Evolutionary conservation across 2,888 invertebrate genomes (phyloP).

Genomic region (Leistus spinibarbis): DNA sequence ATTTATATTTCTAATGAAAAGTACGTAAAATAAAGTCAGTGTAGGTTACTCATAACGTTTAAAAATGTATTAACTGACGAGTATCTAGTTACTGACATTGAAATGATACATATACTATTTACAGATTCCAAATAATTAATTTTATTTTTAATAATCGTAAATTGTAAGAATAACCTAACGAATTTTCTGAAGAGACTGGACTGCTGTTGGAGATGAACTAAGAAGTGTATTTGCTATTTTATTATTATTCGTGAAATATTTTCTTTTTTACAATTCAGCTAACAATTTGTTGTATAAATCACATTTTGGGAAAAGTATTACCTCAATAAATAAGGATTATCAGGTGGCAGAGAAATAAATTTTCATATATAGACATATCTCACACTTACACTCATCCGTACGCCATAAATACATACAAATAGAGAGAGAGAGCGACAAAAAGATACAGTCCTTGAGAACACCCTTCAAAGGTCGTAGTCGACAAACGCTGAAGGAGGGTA

Average conservation of each 20-base stretch:
- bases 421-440: neutral
- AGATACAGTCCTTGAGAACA: constrained; percentile 6
- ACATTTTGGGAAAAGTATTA: neutral
- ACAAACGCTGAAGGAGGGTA: constrained; percentile 18
- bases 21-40: no score
- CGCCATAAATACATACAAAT: neutral
- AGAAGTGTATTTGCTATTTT: no score
- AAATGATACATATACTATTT: no score
- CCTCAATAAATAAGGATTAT: neutral
- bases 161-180: no score
- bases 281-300: neutral
- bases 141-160: no score
- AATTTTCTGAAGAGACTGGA: no score
- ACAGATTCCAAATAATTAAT: no score
- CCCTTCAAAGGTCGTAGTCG: constrained; percentile 12
- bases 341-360: neutral
- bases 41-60: no score
- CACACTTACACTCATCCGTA: neutral
- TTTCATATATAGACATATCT: neutral
- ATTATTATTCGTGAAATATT: neutral
- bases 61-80: no score
- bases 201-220: no score
- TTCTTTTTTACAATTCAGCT: neutral
- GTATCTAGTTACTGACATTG: no score
- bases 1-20: no score